Evolutionary conservation across 2,888 invertebrate genomes (phyloP), one percentile per base, ranked within the genome.

Genomic region (Oscheius myriophilus): DNA sequence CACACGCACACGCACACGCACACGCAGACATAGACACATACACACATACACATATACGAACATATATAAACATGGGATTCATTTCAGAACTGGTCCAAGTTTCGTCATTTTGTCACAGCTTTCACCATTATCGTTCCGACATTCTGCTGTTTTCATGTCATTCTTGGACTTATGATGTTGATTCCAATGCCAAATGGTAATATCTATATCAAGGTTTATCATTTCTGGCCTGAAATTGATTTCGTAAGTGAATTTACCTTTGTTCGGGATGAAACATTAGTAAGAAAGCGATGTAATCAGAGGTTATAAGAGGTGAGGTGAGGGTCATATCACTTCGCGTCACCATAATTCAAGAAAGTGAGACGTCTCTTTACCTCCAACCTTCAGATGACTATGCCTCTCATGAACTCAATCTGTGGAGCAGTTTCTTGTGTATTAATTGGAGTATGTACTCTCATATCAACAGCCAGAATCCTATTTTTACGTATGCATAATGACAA

Each of bases 171-270:
- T n/a, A 58, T 58, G 58, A 58, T 58, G 58, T 25, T 23, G 7
- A 45, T 58, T 21, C 58, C 58, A 11, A 41, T 58, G 23, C 58
- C 58, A 12, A 58, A 58, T 58, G 58, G 58, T 43, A 43, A 18
- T 3, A 58, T 58, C 58, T 58, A 58, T 43, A 58, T 58, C n/a
- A 58, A 58, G 43, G 58, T 58, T 21, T 42, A 58, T 23, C 58
- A 58, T 23, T 58, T 58, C 58, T 58, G 42, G 16, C 42, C 42
- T 7, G 14, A 58, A 43, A 45, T 58, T 11, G 58, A 58, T 25
- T 58, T 58, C 21, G 58, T 58, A 14, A 39, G 57, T 12, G 7
- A 18, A 39, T 2, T 41, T 39, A 33, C n/a, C n/a, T n/a, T n/a
- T n/a, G n/a, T n/a, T n/a, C n/a, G n/a, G n/a, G n/a, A n/a, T n/a